These are phyloP conservation scores for Leptinotarsa defecta DNA, from an alignment of 1,140 invertebrate genomes.

Conservation along the genomic window DNA sequence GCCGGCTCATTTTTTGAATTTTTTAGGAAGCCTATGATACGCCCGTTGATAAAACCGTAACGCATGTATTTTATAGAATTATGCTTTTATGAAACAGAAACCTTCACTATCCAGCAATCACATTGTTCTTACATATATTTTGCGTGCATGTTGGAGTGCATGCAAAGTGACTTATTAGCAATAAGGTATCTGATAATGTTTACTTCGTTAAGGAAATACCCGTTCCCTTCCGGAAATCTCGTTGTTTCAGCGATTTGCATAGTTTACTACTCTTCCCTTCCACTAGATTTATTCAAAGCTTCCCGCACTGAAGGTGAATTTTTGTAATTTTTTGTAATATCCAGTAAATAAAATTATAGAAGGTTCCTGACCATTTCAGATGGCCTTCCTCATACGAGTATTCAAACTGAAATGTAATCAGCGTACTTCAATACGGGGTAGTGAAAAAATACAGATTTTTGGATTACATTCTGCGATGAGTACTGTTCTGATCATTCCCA, in stretches of 20 bases:
- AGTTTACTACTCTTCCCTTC: not conserved
- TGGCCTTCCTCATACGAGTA: too few species aligned
- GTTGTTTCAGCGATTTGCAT: slow-evolving; percentile 4
- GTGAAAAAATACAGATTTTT: too few species aligned
- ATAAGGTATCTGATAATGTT: slow-evolving; percentile 13
- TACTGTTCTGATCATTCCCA: too few species aligned
- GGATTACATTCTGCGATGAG: too few species aligned
- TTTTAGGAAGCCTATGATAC: not conserved
- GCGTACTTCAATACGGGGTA: too few species aligned
- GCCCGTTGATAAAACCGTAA: not conserved
- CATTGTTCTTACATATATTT: slow-evolving; percentile 14
- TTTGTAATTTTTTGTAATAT: too few species aligned
- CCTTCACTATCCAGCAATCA: not conserved
- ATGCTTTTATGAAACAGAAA: not conserved
- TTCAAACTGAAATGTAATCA: too few species aligned
- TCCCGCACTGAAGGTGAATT: too few species aligned
- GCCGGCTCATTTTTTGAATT: too few species aligned
- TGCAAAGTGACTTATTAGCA: slow-evolving; percentile 17
- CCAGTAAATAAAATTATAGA: too few species aligned
- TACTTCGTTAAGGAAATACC: slow-evolving; percentile 18
- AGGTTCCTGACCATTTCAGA: too few species aligned
- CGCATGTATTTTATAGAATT: slow-evolving; percentile 3
- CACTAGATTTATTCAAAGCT: not conserved
- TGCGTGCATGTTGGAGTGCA: slow-evolving; percentile 11
- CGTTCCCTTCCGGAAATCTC: slow-evolving; percentile 15